Conservation (phyloP, 2,113 vertebrate genomes). For the Poeciliopsis retropinna region DNA sequence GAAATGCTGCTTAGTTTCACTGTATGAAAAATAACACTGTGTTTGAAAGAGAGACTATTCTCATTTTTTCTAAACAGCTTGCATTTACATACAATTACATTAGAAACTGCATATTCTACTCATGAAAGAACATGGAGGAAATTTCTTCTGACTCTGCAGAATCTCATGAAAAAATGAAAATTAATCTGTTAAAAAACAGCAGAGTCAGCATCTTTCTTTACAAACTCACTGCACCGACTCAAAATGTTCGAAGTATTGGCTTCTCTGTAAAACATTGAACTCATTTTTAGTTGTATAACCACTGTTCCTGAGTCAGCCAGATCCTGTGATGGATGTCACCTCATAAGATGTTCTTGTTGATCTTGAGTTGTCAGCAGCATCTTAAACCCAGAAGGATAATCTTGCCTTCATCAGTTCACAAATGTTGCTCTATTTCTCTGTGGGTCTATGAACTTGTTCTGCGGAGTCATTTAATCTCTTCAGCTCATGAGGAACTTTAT, state of each 20-base stretch:
- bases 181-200: background rate
- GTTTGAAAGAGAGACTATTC: background rate
- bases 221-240: background rate
- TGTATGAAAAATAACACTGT: background rate
- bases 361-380: too few species aligned
- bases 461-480: too few species aligned
- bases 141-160: background rate
- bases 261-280: background rate
- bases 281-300: background rate
- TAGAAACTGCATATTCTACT: background rate
- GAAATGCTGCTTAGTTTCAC: background rate
- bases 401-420: background rate
- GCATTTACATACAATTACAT: background rate
- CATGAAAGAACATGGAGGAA: background rate
- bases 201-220: background rate
- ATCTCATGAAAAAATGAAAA: background rate
- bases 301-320: background rate
- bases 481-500: background rate
- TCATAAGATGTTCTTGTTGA: background rate
- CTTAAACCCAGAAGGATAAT: background rate
- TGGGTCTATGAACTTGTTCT: background rate
- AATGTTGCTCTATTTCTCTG: background rate
- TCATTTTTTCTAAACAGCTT: background rate
- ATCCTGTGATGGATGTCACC: too few species aligned
- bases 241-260: background rate